Conservation (phyloP, 2,113 vertebrate genomes). For the Steatornis caripensis region DNA sequence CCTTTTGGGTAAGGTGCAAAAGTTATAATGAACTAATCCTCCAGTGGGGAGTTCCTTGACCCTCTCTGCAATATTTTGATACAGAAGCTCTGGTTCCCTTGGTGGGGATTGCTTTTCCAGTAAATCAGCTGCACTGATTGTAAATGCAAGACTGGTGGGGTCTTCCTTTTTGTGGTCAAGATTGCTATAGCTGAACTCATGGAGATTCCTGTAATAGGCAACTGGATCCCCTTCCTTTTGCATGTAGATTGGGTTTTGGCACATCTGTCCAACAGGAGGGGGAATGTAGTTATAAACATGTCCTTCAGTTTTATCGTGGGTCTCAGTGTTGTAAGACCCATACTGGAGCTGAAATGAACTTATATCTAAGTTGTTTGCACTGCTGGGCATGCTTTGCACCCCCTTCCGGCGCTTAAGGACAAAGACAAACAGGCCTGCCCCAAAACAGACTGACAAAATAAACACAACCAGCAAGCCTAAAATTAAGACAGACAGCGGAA, state of each 20-base stretch:
- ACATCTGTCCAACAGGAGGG: constrained; percentile 93
- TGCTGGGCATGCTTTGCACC: constrained; percentile 80
- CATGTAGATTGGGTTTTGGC: constrained; percentile 98
- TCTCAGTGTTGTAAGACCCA: constrained; percentile 86
- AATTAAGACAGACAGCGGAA: constrained; percentile 94
- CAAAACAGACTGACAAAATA: constrained; percentile 94
- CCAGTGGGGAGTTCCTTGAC: constrained; percentile 86
- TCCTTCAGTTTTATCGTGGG: constrained; percentile 84
- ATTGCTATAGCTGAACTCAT: constrained; percentile 86
- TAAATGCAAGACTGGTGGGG: constrained; percentile 81
- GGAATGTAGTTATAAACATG: constrained; percentile 96
- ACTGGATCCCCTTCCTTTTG: constrained; percentile 92
- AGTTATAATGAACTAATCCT: constrained; percentile 89
- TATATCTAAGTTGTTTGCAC: constrained; percentile 87
- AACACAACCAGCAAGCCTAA: constrained; percentile 95
- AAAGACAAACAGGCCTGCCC: constrained; percentile 94
- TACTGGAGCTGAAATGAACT: constrained; percentile 95
- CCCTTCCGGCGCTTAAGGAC: constrained; percentile 94
- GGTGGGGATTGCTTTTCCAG: constrained; percentile 82
- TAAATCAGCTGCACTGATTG: constrained; percentile 90
- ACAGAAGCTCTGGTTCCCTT: constrained; percentile 86
- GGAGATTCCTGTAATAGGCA: constrained; percentile 91
- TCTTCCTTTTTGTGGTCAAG: constrained; percentile 85
- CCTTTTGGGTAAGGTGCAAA: constrained; percentile 98
- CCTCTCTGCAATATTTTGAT: constrained; percentile 92